phyloP scores from a whole-genome alignment of 1,140 invertebrate genomes.

The Heterodera carotae region DNA sequence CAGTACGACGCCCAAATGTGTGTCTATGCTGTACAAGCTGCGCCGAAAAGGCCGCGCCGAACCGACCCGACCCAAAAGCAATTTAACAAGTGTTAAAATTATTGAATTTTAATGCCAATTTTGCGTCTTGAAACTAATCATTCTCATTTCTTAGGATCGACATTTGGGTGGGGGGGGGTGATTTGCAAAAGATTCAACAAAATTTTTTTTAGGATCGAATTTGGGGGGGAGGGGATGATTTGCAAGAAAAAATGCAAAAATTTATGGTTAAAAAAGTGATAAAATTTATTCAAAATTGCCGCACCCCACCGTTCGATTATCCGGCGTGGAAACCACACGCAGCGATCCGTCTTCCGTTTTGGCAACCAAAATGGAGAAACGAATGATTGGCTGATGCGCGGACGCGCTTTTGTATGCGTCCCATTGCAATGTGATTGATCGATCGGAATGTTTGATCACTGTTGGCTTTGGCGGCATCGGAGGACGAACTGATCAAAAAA shows the following conservation, averaged over 20 bases:
- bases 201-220: conserved; percentile 13
- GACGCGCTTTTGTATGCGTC: conserved; percentile 49
- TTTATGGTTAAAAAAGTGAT: not conserved
- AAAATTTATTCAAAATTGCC: too few species aligned
- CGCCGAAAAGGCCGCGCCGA: too few species aligned
- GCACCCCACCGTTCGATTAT: conserved; percentile 48
- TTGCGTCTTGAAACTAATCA: too few species aligned
- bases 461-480: conserved; percentile 53
- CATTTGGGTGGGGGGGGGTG: too few species aligned
- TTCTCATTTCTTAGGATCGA: too few species aligned
- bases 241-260: not conserved
- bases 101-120: too few species aligned
- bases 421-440: conserved; percentile 55
- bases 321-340: conserved; percentile 51
- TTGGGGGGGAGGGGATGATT: too few species aligned
- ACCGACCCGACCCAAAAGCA: too few species aligned
- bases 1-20: too few species aligned
- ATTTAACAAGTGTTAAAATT: too few species aligned
- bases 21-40: too few species aligned
- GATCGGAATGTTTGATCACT: conserved; percentile 52
- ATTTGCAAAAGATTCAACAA: too few species aligned
- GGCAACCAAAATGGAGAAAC: conserved; percentile 56
- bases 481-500: conserved; percentile 58
- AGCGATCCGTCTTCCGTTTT: conserved; percentile 55
- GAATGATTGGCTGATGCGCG: conserved; percentile 58